Evolutionary conservation across 2,888 invertebrate genomes (phyloP).

Genomic region (Meganola albula): DNA sequence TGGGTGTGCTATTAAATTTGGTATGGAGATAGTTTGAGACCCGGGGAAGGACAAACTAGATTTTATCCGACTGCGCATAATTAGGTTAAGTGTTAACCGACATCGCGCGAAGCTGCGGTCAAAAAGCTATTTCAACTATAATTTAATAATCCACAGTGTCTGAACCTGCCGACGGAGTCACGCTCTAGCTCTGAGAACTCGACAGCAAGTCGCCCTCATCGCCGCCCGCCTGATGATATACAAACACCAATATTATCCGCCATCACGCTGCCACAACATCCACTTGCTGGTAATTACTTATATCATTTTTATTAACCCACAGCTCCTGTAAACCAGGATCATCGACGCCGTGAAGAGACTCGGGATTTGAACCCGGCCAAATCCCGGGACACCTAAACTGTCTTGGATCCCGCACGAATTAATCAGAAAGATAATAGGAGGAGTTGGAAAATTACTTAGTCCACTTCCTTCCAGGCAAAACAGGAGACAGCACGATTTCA

Average conservation of each 20-base stretch:
- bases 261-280: conserved; percentile 46
- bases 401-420: conserved; percentile 28
- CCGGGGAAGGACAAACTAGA: too few species aligned
- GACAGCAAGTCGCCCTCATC: conserved; percentile 54
- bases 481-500: too few species aligned
- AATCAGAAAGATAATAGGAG: too few species aligned
- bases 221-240: conserved; percentile 42
- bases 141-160: conserved; percentile 77
- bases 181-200: conserved; percentile 85
- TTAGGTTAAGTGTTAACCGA: too few species aligned
- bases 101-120: too few species aligned
- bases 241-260: conserved; percentile 64
- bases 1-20: too few species aligned
- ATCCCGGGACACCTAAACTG: conserved; percentile 8
- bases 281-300: conserved; percentile 24
- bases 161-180: conserved; percentile 90
- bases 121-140: not conserved
- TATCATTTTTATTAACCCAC: not conserved
- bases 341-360: not conserved
- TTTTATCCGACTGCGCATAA: too few species aligned
- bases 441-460: too few species aligned
- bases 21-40: too few species aligned
- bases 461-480: too few species aligned
- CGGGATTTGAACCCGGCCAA: not conserved
- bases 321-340: not conserved